A percentile compares a stretch with the other conserved stretches of the same genome.
Conservation (phyloP, 2,888 invertebrate genomes). For the Furcula furcula region DNA sequence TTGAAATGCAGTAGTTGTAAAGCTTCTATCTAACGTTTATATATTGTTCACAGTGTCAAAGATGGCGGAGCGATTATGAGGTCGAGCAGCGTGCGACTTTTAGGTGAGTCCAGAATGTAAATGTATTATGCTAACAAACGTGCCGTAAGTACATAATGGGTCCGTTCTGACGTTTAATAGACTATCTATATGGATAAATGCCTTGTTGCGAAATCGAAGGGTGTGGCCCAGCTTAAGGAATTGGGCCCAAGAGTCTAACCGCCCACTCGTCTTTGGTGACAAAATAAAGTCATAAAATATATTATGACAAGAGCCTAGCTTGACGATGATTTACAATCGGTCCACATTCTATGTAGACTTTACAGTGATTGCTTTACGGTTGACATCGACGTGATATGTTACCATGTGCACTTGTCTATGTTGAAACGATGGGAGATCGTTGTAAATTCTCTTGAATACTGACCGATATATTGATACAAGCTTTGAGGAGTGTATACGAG, state of each 20-base stretch:
- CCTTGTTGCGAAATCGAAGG: constrained; percentile 37
- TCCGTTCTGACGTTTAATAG: constrained; percentile 51
- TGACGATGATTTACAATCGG: constrained; percentile 50
- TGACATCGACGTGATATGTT: constrained; percentile 22
- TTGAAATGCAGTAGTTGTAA: too few species aligned
- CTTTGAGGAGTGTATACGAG: constrained; percentile 13
- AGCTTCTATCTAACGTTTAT: constrained; percentile 19
- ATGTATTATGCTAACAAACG: constrained; percentile 43
- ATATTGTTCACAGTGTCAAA: constrained; percentile 60
- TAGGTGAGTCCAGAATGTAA: constrained; percentile 65
- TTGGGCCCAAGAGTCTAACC: constrained; percentile 28
- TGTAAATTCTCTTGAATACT: constrained; percentile 18
- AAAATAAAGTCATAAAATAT: constrained; percentile 53
- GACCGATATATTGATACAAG: constrained; percentile 5
- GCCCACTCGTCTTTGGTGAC: constrained; percentile 59
- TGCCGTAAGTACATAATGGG: constrained; percentile 44
- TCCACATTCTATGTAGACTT: constrained; percentile 39
- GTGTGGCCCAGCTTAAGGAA: constrained; percentile 54
- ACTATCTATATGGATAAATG: constrained; percentile 53
- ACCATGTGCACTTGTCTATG: constrained; percentile 24
- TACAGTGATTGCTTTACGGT: constrained; percentile 18
- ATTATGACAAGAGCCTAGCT: constrained; percentile 49
- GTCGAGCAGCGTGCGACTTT: constrained; percentile 47
- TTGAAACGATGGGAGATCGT: constrained; percentile 17
- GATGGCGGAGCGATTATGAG: constrained; percentile 70